phyloP scores from a whole-genome alignment of 2,113 vertebrate species.

The Chelonoidis abingdonii region DNA sequence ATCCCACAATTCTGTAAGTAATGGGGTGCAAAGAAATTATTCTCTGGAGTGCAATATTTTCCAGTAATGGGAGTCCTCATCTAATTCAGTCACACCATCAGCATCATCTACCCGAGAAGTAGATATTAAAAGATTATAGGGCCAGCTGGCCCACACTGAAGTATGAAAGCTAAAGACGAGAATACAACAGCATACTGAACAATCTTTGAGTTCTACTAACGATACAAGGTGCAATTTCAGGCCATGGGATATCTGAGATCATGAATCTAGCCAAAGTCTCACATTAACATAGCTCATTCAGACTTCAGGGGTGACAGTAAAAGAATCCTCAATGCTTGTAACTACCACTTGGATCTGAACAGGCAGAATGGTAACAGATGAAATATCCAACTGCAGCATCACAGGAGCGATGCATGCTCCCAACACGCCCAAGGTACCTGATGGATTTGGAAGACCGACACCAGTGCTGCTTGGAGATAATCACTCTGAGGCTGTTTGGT shows the following conservation, averaged over 20 bases:
- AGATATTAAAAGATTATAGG: not conserved
- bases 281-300: not conserved
- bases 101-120: not conserved
- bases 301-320: not conserved
- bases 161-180: not conserved
- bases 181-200: not conserved
- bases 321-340: not conserved
- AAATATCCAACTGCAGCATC: not conserved
- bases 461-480: slow-evolving; percentile 95
- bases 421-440: slow-evolving; percentile 80
- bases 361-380: not conserved
- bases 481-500: slow-evolving; percentile 94
- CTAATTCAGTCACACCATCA: not conserved
- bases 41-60: not conserved
- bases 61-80: not conserved
- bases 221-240: not conserved
- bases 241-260: not conserved
- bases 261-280: not conserved
- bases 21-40: not conserved
- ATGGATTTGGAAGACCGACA: slow-evolving; percentile 96
- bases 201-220: not conserved
- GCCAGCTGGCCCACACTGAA: not conserved
- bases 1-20: not conserved
- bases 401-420: not conserved
- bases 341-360: not conserved